These are phyloP conservation scores for Caenorhabditis macrosperma DNA, from an alignment of 2,888 invertebrate genomes.

Conservation along the genomic window DNA sequence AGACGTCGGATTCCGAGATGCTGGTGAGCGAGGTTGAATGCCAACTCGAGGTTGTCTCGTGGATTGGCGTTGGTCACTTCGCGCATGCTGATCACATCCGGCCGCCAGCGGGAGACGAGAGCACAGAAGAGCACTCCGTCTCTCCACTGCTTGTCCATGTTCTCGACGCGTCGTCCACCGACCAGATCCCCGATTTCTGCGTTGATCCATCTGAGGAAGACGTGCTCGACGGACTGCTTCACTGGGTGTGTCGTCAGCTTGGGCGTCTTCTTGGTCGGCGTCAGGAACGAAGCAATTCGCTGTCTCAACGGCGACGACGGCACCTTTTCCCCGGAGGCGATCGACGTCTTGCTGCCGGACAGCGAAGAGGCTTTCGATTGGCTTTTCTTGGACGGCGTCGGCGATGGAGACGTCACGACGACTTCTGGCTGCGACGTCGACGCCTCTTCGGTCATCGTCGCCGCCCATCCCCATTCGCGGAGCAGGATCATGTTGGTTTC, in stretches of 20 bases:
- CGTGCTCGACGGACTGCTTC: conserved; percentile 74
- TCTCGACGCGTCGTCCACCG: conserved; percentile 69
- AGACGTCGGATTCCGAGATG: conserved; percentile 75
- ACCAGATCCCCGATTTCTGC: conserved; percentile 73
- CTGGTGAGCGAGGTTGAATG: conserved; percentile 77
- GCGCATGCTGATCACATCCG: conserved; percentile 78
- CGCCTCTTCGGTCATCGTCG: conserved; percentile 45
- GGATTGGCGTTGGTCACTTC: conserved; percentile 68
- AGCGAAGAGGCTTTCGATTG: conserved; percentile 31
- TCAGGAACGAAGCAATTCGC: conserved; percentile 63
- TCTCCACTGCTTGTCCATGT: conserved; percentile 79
- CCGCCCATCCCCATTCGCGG: conserved; percentile 77
- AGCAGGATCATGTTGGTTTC: conserved; percentile 78
- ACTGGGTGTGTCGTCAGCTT: conserved; percentile 50
- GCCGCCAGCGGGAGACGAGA: conserved; percentile 77
- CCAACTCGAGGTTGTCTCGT: conserved; percentile 77
- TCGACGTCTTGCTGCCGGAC: conserved; percentile 52
- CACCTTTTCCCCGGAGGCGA: conserved; percentile 61
- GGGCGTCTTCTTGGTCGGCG: conserved; percentile 57
- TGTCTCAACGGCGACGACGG: conserved; percentile 56
- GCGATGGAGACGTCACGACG: conserved; percentile 41
- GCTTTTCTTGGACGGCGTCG: conserved; percentile 45
- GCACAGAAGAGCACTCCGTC: conserved; percentile 80
- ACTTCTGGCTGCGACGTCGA: conserved; percentile 44
- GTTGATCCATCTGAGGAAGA: conserved; percentile 78